Evolutionary conservation across 2,797 vertebrate species (phyloP).

Genomic region (Toxotes lorentzi): DNA sequence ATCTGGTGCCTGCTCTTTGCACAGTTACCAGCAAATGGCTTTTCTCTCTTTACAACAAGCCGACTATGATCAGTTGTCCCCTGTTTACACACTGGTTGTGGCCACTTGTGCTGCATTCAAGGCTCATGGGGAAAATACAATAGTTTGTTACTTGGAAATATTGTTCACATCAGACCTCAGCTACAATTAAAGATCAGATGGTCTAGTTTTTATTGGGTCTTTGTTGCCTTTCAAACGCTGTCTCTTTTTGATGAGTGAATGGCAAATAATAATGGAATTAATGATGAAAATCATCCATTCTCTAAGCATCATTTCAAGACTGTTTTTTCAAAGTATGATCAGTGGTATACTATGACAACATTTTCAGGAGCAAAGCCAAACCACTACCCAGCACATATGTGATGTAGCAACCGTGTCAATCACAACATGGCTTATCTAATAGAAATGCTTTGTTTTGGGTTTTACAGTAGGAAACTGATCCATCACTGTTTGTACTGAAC

Average conservation of each 20-base stretch:
- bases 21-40: background rate
- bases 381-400: background rate
- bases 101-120: background rate
- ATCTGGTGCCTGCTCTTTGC: background rate
- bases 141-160: slow-evolving; percentile 11
- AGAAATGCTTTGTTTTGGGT: background rate
- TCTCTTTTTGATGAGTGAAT: slow-evolving; percentile 45
- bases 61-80: background rate
- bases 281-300: slow-evolving; percentile 31
- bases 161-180: slow-evolving; percentile 20
- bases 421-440: background rate
- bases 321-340: background rate
- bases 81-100: background rate
- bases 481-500: background rate
- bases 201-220: slow-evolving; percentile 35
- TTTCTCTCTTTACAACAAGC: background rate
- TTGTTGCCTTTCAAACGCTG: slow-evolving; percentile 48
- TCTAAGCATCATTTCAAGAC: slow-evolving; percentile 23
- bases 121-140: background rate
- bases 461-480: background rate
- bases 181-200: slow-evolving; percentile 27
- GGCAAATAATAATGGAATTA: slow-evolving; percentile 41
- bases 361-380: too few species aligned
- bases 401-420: background rate
- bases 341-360: too few species aligned